Evolutionary conservation across 2,797 vertebrate genomes (phyloP).

Genomic region (Melanotaenia nigrans): DNA sequence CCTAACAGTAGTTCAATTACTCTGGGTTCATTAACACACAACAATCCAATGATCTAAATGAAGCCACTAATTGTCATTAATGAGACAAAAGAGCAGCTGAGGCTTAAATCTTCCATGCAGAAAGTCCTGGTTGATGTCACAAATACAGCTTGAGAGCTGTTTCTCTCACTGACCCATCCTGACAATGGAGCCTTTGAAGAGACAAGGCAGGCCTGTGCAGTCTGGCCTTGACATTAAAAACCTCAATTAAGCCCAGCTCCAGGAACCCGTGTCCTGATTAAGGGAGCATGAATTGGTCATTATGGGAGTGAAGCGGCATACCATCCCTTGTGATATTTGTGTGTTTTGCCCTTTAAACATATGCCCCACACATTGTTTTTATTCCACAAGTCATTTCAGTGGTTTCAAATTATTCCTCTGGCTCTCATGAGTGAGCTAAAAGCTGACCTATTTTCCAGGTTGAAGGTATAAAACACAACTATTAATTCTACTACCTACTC

Average conservation of each 20-base stretch:
- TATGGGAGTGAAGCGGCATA: conserved; percentile 65
- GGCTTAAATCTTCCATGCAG: conserved; percentile 25
- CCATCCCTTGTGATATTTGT: conserved; percentile 46
- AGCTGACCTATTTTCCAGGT: conserved; percentile 72
- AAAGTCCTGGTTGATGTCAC: conserved; percentile 61
- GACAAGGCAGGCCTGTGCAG: conserved; percentile 73
- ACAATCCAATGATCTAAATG: conserved; percentile 56
- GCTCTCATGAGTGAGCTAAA: conserved; percentile 60
- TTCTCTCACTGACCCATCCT: conserved; percentile 61
- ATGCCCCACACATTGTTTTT: conserved; percentile 8
- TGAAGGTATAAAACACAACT: conserved; percentile 57
- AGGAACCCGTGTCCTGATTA: conserved; percentile 67
- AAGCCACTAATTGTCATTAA: conserved; percentile 66
- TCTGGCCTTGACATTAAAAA: conserved; percentile 69
- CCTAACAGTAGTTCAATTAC: conserved; percentile 31
- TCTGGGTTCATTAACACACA: conserved; percentile 29
- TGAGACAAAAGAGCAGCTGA: conserved; percentile 49
- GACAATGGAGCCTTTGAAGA: conserved; percentile 68
- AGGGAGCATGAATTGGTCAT: conserved; percentile 62
- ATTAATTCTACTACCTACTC: neutral
- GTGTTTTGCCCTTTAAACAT: conserved; percentile 49
- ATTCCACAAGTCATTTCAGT: conserved; percentile 29
- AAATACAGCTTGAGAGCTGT: conserved; percentile 67
- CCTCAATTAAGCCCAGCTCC: conserved; percentile 51
- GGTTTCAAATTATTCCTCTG: conserved; percentile 28